Conservation (phyloP, 2,113 vertebrate genomes). For the Mungos mungo region DNA sequence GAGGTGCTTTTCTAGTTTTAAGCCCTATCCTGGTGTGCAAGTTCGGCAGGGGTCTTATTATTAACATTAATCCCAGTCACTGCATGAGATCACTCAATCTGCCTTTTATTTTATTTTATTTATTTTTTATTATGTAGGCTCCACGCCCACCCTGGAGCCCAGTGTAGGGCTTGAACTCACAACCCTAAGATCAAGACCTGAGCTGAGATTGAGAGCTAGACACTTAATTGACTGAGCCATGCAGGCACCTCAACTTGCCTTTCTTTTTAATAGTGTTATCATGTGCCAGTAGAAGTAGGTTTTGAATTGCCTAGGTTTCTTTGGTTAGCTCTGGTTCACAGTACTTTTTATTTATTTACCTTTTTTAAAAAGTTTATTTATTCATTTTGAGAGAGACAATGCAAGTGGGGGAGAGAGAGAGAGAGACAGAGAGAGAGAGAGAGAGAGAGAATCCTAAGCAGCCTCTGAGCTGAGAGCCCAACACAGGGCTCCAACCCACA, state of each 20-base stretch:
- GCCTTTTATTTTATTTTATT: not conserved
- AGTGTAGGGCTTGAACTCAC: too few relatives aligned
- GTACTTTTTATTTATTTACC: constrained; percentile 8
- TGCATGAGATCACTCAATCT: not conserved
- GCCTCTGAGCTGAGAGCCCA: too few relatives aligned
- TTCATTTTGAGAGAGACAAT: too few relatives aligned
- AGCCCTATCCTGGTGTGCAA: not conserved
- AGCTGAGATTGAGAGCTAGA: too few relatives aligned
- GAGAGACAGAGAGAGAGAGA: too few relatives aligned
- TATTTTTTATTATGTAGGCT: too few relatives aligned
- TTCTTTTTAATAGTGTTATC: constrained; percentile 18
- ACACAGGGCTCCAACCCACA: too few relatives aligned
- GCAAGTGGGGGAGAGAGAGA: too few relatives aligned
- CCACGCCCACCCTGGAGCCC: too few relatives aligned
- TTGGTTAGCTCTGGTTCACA: constrained; percentile 3
- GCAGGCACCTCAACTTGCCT: not conserved
- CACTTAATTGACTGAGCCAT: too few relatives aligned
- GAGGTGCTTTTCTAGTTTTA: not conserved
- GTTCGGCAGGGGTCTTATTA: not conserved
- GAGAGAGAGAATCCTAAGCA: too few relatives aligned
- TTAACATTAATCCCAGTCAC: not conserved
- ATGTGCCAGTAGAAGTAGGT: not conserved
- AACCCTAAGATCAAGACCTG: too few relatives aligned
- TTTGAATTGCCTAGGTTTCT: constrained; percentile 35
- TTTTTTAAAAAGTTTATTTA: not conserved